Evolutionary conservation across 2,888 invertebrate genomes (phyloP).

Genomic region (Torymus tubicola): DNA sequence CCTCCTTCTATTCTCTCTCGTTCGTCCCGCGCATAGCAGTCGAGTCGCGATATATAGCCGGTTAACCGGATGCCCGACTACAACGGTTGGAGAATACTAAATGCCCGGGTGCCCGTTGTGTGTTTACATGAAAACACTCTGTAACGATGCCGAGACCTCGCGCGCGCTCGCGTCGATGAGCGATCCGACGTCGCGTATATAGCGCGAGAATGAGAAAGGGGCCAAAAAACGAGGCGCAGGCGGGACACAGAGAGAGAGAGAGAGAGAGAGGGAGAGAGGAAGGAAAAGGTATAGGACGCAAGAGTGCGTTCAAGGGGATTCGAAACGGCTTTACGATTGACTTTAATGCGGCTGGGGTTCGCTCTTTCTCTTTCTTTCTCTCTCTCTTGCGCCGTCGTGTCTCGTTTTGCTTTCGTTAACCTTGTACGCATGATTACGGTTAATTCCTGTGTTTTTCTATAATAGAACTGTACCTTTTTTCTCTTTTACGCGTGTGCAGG

Average conservation of each 20-base stretch:
- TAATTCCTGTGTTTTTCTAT: slow-evolving; percentile 53
- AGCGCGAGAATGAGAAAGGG: slow-evolving; percentile 47
- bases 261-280: slow-evolving; percentile 1
- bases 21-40: slow-evolving; percentile 53
- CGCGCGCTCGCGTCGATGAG: slow-evolving; percentile 45
- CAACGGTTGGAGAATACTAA: slow-evolving; percentile 72
- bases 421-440: slow-evolving; percentile 50
- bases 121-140: slow-evolving; percentile 68
- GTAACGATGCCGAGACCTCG: slow-evolving; percentile 57
- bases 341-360: slow-evolving; percentile 35
- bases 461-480: slow-evolving; percentile 38
- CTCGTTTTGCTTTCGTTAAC: slow-evolving; percentile 49
- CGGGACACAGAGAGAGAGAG: not conserved
- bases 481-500: not conserved
- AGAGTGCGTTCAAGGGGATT: slow-evolving; percentile 55
- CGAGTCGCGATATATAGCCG: slow-evolving; percentile 56
- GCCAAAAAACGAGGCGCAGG: slow-evolving; percentile 33
- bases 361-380: slow-evolving; percentile 5
- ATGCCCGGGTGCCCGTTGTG: slow-evolving; percentile 64
- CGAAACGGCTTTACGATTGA: slow-evolving; percentile 55
- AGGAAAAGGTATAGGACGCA: not conserved
- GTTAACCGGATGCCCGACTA: slow-evolving; percentile 73
- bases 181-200: slow-evolving; percentile 16
- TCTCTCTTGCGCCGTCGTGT: slow-evolving; percentile 2
- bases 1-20: slow-evolving; percentile 58